Conservation (phyloP, 2,113 vertebrate genomes). For the Pseudorhombus dupliciocellatus region DNA sequence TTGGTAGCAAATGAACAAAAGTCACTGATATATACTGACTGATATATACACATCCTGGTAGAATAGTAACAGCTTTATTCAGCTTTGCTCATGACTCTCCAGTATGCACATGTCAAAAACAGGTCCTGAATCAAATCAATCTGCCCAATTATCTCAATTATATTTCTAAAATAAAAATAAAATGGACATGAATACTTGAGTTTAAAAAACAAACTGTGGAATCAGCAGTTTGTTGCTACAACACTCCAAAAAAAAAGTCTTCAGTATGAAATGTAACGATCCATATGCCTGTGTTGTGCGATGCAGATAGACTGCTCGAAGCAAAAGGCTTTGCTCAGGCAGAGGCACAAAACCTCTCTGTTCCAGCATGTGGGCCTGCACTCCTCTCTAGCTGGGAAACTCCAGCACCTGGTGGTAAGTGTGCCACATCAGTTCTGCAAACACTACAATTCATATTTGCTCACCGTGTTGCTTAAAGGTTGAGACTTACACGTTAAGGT, state of each 20-base stretch:
- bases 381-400: constrained; percentile 91
- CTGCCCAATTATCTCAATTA: neutral
- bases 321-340: constrained; percentile 87
- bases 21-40: no score
- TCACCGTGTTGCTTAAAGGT: neutral
- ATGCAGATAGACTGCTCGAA: constrained; percentile 87
- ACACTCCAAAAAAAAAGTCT: neutral
- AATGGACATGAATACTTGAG: neutral
- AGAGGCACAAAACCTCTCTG: constrained; percentile 89
- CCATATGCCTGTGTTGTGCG: neutral
- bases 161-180: neutral
- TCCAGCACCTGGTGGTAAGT: constrained; percentile 90
- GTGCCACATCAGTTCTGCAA: neutral
- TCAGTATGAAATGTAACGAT: neutral
- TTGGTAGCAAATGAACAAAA: no score
- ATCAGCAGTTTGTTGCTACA: neutral
- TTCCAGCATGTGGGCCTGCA: constrained; percentile 96
- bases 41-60: no score
- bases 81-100: neutral
- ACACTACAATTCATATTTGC: neutral
- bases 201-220: neutral
- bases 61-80: no score
- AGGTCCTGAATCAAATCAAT: neutral
- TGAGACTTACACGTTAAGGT: no score
- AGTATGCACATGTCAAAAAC: neutral